Conservation (phyloP, 1,140 invertebrate species). For the Cheumatopsyche charites region DNA sequence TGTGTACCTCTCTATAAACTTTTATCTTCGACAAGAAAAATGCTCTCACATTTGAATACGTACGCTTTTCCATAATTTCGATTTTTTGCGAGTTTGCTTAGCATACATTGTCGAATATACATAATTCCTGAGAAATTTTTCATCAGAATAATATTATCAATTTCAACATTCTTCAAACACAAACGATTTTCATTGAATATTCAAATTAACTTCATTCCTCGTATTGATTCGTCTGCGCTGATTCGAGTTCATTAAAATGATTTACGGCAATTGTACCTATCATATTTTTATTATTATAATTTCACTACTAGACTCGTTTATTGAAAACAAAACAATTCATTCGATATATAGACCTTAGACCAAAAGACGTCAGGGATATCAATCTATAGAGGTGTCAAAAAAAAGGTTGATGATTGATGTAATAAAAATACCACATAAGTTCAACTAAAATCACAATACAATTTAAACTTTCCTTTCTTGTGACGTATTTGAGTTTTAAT, state of each 20-base stretch:
- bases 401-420: slow-evolving; percentile 5
- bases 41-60: slow-evolving; percentile 5
- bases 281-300: too few species aligned
- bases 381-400: slow-evolving; percentile 12
- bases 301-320: too few species aligned
- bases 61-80: slow-evolving; percentile 13
- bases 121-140: neutral
- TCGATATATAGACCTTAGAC: neutral
- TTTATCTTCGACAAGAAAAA: slow-evolving; percentile 8
- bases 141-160: too few species aligned
- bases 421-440: slow-evolving; percentile 9
- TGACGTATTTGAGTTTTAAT: slow-evolving; percentile 16
- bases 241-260: slow-evolving; percentile 11
- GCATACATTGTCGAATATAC: slow-evolving; percentile 1
- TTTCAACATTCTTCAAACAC: too few species aligned
- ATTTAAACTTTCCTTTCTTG: neutral
- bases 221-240: too few species aligned
- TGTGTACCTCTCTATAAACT: slow-evolving; percentile 4
- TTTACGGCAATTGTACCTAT: neutral
- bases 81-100: neutral
- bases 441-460: neutral
- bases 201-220: too few species aligned
- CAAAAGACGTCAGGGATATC: slow-evolving; percentile 5
- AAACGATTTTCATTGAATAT: too few species aligned
- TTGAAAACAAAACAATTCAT: too few species aligned